Percentiles rank a stretch among this genome's conserved stretches.
phyloP scores from a whole-genome alignment of 2,888 invertebrate species.

The Caradrina clavipalpis region DNA sequence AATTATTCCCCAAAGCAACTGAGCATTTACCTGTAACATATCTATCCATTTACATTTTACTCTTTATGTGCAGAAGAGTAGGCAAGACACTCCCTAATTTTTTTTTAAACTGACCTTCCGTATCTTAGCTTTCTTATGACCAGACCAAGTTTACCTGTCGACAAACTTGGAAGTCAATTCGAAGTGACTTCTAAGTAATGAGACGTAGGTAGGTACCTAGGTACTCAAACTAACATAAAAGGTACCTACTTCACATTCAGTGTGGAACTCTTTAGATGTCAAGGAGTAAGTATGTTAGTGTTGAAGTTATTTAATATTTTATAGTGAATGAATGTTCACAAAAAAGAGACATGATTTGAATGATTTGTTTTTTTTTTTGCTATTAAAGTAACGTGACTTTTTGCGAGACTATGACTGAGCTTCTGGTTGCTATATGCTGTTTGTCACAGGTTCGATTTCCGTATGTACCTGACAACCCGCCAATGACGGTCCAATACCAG shows the following conservation, averaged over 20 bases:
- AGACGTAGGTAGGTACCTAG: slow-evolving; percentile 22
- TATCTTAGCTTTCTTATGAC: not conserved
- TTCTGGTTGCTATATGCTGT: too few relatives aligned
- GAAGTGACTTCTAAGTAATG: slow-evolving; percentile 49
- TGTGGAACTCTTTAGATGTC: slow-evolving; percentile 3
- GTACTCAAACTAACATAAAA: slow-evolving; percentile 35
- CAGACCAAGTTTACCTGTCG: slow-evolving; percentile 45
- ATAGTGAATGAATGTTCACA: not conserved
- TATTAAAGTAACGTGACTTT: too few relatives aligned
- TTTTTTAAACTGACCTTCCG: slow-evolving; percentile 14
- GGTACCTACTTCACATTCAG: slow-evolving; percentile 32
- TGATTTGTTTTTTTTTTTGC: too few relatives aligned
- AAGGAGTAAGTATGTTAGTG: not conserved
- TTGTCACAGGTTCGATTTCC: too few relatives aligned
- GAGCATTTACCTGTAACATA: too few relatives aligned
- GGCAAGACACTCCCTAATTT: too few relatives aligned
- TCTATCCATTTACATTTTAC: too few relatives aligned
- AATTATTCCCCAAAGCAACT: too few relatives aligned
- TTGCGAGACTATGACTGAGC: too few relatives aligned
- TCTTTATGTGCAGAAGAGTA: too few relatives aligned
- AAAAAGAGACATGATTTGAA: not conserved
- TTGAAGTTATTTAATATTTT: slow-evolving; percentile 2
- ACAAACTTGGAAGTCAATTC: slow-evolving; percentile 52
- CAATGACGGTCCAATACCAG: too few relatives aligned
- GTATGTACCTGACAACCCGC: too few relatives aligned